Evolutionary conservation across 2,888 invertebrate species (phyloP), one percentile per base, ranked within the genome.

Genomic region (Dasysyrphus tricinctus): DNA sequence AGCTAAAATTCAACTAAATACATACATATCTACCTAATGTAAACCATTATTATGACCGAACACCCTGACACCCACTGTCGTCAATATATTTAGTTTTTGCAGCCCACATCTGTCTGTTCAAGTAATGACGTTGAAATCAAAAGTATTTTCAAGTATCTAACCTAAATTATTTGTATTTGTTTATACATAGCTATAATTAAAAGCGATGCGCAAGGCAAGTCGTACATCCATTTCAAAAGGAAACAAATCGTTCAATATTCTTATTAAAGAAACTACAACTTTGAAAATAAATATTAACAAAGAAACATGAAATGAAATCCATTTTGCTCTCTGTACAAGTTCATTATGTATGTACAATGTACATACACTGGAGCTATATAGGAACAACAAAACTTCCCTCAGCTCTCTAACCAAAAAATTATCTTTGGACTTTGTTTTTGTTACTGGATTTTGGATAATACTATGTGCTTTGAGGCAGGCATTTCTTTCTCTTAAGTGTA

Each of bases 401-500:
- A 11, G 7, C 14, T 54, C 44, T 32, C 16, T 16, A 12, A 61
- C 14, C 24, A 19, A 42, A 44, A 69, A 63, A 42, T 80, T 42
- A 39, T 76, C 32, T 29, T 75, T 63, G 69, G 24, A 29, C 5
- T 61, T 80, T 54, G 37, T 76, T 70, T 49, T 47, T 14, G n/a
- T 63, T 80, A 51, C 54, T 47, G 12, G 44, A 37, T 51, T 14
- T 76, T 72, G 54, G 70, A 65, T 51, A 44, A 63, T 44, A 49
- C 9, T n/a, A 34, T 11, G 65, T 65, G 42, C 44, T 51, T 39
- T 73, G 24, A 47, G 81, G 77, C 42, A 24, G 19, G 12, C 14
- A 16, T 63, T 72, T 39, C 14, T 14, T 39, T 39, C 39, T 57
- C 49, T 57, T 73, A 24, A 51, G 65, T 77, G 65, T 73, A 81